phyloP scores from a whole-genome alignment of 1,140 invertebrate genomes.

The Homalodisca vitripennis region DNA sequence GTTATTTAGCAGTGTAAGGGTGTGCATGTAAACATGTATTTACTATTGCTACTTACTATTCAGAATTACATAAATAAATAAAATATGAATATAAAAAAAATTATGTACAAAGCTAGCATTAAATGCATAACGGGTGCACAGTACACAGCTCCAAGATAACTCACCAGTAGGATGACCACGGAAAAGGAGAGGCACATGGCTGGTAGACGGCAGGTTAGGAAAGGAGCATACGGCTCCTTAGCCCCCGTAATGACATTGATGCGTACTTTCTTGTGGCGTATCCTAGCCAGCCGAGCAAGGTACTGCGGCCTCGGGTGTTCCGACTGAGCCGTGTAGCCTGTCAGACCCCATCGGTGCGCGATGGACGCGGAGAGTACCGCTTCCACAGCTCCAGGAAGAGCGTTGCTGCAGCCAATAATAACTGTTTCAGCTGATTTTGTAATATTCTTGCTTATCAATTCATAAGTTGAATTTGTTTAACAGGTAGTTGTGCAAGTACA shows the following conservation, averaged over 20 bases:
- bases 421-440: no score
- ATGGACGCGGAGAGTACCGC: slow-evolving; percentile 82
- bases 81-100: no score
- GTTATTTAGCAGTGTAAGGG: no score
- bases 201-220: slow-evolving; percentile 83
- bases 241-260: slow-evolving; percentile 74
- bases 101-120: no score
- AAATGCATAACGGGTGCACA: no score
- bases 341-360: slow-evolving; percentile 88
- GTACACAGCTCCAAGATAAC: slow-evolving; percentile 31
- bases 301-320: slow-evolving; percentile 87
- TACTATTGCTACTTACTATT: no score
- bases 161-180: slow-evolving; percentile 74
- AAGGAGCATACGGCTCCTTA: slow-evolving; percentile 79
- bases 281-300: slow-evolving; percentile 58
- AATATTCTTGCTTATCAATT: no score
- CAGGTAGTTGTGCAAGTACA: no score
- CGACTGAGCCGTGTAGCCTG: slow-evolving; percentile 80
- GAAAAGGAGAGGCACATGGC: slow-evolving; percentile 82
- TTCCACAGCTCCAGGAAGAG: slow-evolving; percentile 95
- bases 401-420: slow-evolving; percentile 62
- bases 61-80: no score
- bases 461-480: no score
- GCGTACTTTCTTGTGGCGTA: slow-evolving; percentile 43
- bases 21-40: no score